Evolutionary conservation across 2,113 vertebrate genomes (phyloP), one percentile per base, ranked within the genome.

Genomic region (Macquaria ambigua): DNA sequence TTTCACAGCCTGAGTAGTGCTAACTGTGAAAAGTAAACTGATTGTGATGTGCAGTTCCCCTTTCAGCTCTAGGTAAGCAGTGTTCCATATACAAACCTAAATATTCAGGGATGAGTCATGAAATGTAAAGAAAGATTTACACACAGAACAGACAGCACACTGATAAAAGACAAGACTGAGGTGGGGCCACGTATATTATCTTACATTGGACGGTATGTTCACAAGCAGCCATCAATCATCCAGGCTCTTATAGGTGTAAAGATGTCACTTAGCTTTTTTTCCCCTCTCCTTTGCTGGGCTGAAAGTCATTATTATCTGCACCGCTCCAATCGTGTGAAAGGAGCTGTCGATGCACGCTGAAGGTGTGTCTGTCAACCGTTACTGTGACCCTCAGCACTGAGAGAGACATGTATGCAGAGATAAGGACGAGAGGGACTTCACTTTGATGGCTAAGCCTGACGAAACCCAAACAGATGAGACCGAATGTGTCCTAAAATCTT

Each of bases 211-310:
- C 10, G 9, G 14, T 34, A 15, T 50, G 59, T 58, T 72, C 50
- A 39, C 48, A 46, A 55, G 41, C 37, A 83, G 73, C 73, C 68
- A 48, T 88, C 81, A 70, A 73, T 91, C 81, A 82, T 4, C 12
- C 46, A 61, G 31, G 58, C 74, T 77, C 63, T 61, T 72, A 62
- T 6, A 56, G 72, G 16, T 77, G 56, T 68, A 53, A 77, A 71
- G 18, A 69, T 37, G 64, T 64, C 75, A 70, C 56, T 83, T 73
- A 25, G 46, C 74, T 56, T 14, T 37, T 48, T 78, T 28, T 66
- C 8, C 46, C 31, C 61, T 68, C 34, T 50, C 64, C 28, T 73
- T 63, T 48, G 37, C 73, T 46, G 63, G 25, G 15, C 28, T 75
- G 63, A 61, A 52, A 66, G 71, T 70, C 8, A 56, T 58, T 70